Percentiles rank a stretch among this genome's conserved stretches.
Conservation (phyloP, 2,797 vertebrate genomes). For the Acanthis flammea region DNA sequence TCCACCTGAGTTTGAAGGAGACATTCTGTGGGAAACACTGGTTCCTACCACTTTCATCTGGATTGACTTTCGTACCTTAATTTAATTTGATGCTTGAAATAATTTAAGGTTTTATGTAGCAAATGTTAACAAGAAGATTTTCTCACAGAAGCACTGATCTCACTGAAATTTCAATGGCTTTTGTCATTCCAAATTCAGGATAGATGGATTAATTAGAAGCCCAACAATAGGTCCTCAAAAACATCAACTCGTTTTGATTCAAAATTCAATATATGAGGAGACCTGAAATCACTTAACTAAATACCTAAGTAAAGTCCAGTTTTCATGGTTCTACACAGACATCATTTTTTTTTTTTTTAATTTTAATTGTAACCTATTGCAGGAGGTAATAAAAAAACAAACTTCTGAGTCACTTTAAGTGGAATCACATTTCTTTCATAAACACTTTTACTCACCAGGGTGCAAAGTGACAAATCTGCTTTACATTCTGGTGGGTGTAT, state of each 20-base stretch:
- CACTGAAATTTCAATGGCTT: neutral
- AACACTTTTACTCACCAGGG: fast-evolving
- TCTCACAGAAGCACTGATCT: neutral
- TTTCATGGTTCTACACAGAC: neutral
- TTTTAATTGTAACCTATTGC: neutral
- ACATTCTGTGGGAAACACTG: neutral
- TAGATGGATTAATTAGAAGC: neutral
- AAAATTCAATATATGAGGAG: neutral
- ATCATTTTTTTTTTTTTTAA: neutral
- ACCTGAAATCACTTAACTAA: neutral
- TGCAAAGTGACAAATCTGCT: neutral
- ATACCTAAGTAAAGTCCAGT: neutral
- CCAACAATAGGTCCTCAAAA: neutral
- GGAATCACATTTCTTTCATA: neutral
- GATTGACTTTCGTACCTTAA: neutral
- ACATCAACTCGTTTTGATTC: neutral
- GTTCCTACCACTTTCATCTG: neutral
- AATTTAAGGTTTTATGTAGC: neutral
- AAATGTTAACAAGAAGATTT: neutral
- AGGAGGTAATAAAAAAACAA: no score
- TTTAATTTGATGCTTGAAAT: neutral
- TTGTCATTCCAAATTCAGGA: neutral
- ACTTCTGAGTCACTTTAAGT: neutral
- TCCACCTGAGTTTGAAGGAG: neutral
- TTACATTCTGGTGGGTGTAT: neutral